Evolutionary conservation across 2,888 invertebrate species (phyloP), one percentile per base, ranked within the genome.

Genomic region (Drosophila anomalata): DNA sequence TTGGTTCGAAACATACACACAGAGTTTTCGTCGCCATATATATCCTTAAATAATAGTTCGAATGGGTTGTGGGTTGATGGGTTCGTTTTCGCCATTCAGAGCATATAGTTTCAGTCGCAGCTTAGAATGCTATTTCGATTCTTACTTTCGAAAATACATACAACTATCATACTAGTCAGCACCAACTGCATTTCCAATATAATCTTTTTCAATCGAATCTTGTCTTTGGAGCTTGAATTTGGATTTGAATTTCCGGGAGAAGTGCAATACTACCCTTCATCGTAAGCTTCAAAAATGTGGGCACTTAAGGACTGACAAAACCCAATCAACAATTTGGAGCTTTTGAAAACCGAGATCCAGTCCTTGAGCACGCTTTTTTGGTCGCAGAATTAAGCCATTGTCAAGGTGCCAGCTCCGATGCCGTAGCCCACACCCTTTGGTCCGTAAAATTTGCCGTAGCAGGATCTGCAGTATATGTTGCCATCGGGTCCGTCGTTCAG

Each of bases 371-470:
- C 51, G 50, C 74, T 50, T 74, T 73, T 66, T 54, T 39, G 42
- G 33, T 46, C 72, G 61, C 22, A 12, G n/a, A 12, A 8, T 41
- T 95, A 97, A 92, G 96, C 95, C 96, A 96, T 97, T 89, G 96
- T 95, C 84, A 97, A 94, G 89, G 96, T 95, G 91, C 97, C 97
- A 90, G 97, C 97, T 86, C 97, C 97, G 93, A 97, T 93, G 79
- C 97, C 97, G 90, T 95, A 97, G 75, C 97, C 97, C 88, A 97
- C 96, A 79, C 97, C 97, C 91, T 95, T 96, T 14, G 97, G 97
- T 54, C 97, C 97, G 90, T 94, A 97, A 92, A 96, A 95, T 88
- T 95, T 94, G 79, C 95, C 96, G 92, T 97, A 97, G 92, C 97
- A 97, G 77, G 96, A 94, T 91, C 96, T 94, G 62, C 97, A 98